Conservation (phyloP, 2,888 invertebrate species). For the Acleris holmiana region DNA sequence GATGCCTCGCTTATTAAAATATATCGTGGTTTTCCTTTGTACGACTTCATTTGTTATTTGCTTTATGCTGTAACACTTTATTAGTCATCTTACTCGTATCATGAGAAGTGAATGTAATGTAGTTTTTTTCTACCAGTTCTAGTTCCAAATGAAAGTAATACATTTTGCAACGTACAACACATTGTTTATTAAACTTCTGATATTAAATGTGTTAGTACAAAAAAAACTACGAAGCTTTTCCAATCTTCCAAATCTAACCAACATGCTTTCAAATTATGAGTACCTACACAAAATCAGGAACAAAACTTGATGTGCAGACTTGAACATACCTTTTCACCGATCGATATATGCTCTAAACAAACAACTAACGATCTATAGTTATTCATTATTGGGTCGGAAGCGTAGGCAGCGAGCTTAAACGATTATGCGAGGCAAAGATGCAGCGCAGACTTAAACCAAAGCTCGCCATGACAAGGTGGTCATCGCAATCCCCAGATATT, state of each 20-base stretch:
- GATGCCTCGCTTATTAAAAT: slow-evolving; percentile 5
- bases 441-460: slow-evolving; percentile 80
- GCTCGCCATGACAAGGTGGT: slow-evolving; percentile 82
- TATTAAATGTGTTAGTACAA: too few relatives aligned
- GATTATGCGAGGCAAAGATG: slow-evolving; percentile 79
- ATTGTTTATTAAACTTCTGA: too few relatives aligned
- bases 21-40: not conserved
- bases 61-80: not conserved
- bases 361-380: slow-evolving; percentile 52
- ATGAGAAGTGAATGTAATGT: too few relatives aligned
- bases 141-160: too few relatives aligned
- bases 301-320: too few relatives aligned
- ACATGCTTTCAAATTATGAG: too few relatives aligned
- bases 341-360: slow-evolving; percentile 17
- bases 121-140: too few relatives aligned
- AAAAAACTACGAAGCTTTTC: too few relatives aligned
- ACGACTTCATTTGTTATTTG: slow-evolving; percentile 2
- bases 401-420: slow-evolving; percentile 67
- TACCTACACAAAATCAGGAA: too few relatives aligned
- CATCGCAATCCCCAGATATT: slow-evolving; percentile 80
- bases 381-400: slow-evolving; percentile 69
- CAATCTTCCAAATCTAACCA: too few relatives aligned
- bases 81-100: too few relatives aligned
- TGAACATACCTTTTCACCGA: not conserved
- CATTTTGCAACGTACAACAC: too few relatives aligned